Conservation (phyloP, 2,797 vertebrate genomes). For the Acipenser oxyrinchus region DNA sequence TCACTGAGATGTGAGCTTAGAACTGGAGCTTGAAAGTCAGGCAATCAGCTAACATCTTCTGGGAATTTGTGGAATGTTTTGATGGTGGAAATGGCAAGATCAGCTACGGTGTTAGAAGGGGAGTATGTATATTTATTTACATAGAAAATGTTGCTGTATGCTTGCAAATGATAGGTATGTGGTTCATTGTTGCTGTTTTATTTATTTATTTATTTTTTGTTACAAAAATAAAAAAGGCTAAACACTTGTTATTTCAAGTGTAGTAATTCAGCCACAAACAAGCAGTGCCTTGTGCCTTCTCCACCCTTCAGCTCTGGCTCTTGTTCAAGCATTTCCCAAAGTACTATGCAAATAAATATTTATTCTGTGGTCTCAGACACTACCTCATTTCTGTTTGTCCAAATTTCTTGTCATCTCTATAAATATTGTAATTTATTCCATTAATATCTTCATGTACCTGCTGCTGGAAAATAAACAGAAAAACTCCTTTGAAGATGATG, state of each 20-base stretch:
- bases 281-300: conserved; percentile 33
- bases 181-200: background rate
- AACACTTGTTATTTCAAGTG: conserved; percentile 2
- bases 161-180: too few relatives aligned
- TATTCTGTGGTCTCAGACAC: conserved; percentile 51
- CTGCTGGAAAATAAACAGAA: conserved; percentile 33
- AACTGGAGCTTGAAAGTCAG: too few relatives aligned
- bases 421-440: conserved; percentile 39
- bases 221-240: background rate
- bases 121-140: too few relatives aligned
- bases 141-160: too few relatives aligned
- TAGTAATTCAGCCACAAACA: conserved; percentile 28
- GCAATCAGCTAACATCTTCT: background rate
- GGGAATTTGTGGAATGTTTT: background rate
- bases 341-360: conserved; percentile 51
- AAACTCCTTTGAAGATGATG: conserved; percentile 13
- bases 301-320: conserved; percentile 37
- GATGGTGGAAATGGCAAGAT: background rate
- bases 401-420: conserved; percentile 38
- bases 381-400: conserved; percentile 58
- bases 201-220: background rate
- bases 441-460: conserved; percentile 32
- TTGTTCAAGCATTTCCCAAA: conserved; percentile 43
- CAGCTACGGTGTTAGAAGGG: background rate
- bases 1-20: too few relatives aligned